These are phyloP conservation scores for Drosophila ambigua DNA, from an alignment of 1,140 invertebrate genomes.

Conservation along the genomic window DNA sequence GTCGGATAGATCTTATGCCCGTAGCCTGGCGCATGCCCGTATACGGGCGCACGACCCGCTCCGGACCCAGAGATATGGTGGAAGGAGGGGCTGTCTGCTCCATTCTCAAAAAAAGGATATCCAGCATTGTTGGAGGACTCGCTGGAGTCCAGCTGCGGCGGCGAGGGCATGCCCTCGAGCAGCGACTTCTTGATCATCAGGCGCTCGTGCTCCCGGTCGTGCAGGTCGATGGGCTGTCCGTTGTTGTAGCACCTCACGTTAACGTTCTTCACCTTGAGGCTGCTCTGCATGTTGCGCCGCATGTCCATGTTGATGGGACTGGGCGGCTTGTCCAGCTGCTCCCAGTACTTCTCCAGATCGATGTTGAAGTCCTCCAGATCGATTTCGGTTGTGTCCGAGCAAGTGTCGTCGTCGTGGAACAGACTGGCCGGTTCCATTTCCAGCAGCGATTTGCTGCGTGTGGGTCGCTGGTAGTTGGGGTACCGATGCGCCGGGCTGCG, in stretches of 20 bases:
- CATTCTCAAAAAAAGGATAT: slow-evolving; percentile 81
- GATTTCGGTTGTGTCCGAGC: slow-evolving; percentile 81
- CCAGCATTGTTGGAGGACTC: slow-evolving; percentile 55
- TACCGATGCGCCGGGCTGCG: slow-evolving; percentile 37
- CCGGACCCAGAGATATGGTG: slow-evolving; percentile 13
- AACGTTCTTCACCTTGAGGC: slow-evolving; percentile 80
- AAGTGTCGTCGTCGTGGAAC: slow-evolving; percentile 78
- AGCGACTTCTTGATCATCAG: slow-evolving; percentile 82
- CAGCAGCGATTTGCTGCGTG: slow-evolving; percentile 77
- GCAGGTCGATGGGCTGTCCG: slow-evolving; percentile 79
- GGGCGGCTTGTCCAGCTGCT: slow-evolving; percentile 81
- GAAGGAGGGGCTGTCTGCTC: slow-evolving; percentile 43
- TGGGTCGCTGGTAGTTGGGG: slow-evolving; percentile 58
- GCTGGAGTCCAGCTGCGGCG: slow-evolving; percentile 72
- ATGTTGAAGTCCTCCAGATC: slow-evolving; percentile 83
- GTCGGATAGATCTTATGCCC: slow-evolving; percentile 79
- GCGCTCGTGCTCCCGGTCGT: slow-evolving; percentile 81
- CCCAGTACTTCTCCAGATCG: slow-evolving; percentile 83
- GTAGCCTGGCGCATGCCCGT: slow-evolving; percentile 44
- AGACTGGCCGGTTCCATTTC: slow-evolving; percentile 78
- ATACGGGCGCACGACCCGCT: not conserved
- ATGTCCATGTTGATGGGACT: slow-evolving; percentile 83
- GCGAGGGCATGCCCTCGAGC: slow-evolving; percentile 80
- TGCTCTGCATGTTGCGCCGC: slow-evolving; percentile 83
- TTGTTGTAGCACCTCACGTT: slow-evolving; percentile 82